A percentile compares a stretch with the other conserved stretches of the same genome.
phyloP scores from a whole-genome alignment of 2,113 vertebrate species.

The Stictonetta naevosa region DNA sequence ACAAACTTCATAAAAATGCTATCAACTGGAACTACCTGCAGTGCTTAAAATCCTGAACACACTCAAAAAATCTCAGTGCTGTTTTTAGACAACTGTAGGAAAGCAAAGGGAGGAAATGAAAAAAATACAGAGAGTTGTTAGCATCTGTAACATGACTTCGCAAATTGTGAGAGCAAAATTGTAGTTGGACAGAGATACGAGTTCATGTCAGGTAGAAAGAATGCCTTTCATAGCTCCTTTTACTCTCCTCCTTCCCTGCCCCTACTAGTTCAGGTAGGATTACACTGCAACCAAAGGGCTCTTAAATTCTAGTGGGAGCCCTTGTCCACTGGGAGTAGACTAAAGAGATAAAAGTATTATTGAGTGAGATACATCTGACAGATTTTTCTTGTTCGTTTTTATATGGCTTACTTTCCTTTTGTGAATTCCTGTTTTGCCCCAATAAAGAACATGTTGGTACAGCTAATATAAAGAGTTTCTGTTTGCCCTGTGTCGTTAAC shows the following conservation, averaged over 20 bases:
- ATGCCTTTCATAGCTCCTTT: neutral
- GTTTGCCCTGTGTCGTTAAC: neutral
- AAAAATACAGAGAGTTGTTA: neutral
- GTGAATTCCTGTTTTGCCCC: neutral
- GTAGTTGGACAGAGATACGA: neutral
- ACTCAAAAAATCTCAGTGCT: neutral
- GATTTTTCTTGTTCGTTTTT: neutral
- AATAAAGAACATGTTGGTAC: neutral
- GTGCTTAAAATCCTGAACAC: neutral
- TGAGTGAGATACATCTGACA: neutral
- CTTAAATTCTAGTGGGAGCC: neutral
- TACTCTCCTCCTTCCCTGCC: neutral
- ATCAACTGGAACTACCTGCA: neutral
- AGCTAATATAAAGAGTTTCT: neutral
- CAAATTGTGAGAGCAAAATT: neutral
- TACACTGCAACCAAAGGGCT: neutral
- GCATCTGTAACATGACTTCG: neutral
- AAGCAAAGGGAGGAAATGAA: neutral
- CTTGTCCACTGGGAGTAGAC: neutral
- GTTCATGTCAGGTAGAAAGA: neutral
- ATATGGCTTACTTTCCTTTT: neutral
- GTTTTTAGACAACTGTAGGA: neutral
- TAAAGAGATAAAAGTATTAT: neutral
- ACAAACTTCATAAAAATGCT: neutral
- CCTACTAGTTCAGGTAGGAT: neutral